Evolutionary conservation across 1,140 invertebrate species (phyloP), one percentile per base, ranked within the genome.

Genomic region (Atopsyche davidsoni): DNA sequence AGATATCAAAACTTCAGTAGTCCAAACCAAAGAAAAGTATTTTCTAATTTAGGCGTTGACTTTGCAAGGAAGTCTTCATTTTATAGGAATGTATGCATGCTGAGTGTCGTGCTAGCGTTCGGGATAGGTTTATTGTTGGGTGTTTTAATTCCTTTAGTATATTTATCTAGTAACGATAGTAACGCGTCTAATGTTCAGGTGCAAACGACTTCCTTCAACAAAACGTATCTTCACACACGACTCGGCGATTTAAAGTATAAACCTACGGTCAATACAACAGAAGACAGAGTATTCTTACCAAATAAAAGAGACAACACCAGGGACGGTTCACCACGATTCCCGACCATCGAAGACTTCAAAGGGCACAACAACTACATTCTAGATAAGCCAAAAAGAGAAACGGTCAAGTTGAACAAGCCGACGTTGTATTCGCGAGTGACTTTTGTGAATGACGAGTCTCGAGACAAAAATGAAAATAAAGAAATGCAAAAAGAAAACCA

Each of bases 111-210:
- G 4, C 22, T 54, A 35, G 56, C 56, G 14, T 58, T 58, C 40
- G 52, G 28, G 21, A 36, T 58, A 32, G 56, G 56, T 13, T 25
- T 58, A 16, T 10, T 54, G 9, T 54, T 58, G 44, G 56, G 56
- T 47, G 36, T 54, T 44, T 40, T 54, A 14, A 43, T 58, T 34
- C 56, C 56, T 17, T 28, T 58, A 14, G 22, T 39, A 19, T 51
- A 56, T 23, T 34, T 46, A 18, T 32, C 48, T 34, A 56, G n/a
- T n/a, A n/a, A n/a, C n/a, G n/a, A n/a, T n/a, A n/a, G n/a, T n/a
- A 52, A 56, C 39, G 44, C 18, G 40, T 34, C 13, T 21, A 41
- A 23, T 16, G 10, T 39, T 16, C n/a, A 14, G 25, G 24, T 32
- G n/a, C 34, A 28, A 31, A 24, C 22, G 18, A 18, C 6, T 24